Percentiles rank a stretch among this genome's conserved stretches.
phyloP scores from a whole-genome alignment of 37 sponge, comb jelly and placozoan genomes.

The Spongilla lacustris region DNA sequence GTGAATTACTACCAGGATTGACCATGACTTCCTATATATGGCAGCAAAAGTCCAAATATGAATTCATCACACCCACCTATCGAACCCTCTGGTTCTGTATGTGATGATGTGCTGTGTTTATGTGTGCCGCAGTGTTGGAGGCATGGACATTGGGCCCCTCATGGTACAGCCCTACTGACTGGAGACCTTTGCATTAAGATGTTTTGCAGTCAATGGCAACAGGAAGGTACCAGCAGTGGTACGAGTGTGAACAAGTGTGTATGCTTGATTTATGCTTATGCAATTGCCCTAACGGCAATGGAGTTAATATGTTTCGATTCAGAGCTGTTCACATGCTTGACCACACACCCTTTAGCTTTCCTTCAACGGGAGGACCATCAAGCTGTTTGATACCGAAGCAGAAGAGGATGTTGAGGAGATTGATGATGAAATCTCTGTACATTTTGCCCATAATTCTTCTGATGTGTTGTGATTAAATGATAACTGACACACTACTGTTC shows the following conservation, averaged over 20 bases:
- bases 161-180: conserved; percentile 40
- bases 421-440: background rate
- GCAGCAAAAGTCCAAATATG: too few species aligned
- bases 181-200: conserved; percentile 28
- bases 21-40: too few species aligned
- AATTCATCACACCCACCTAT: too few species aligned
- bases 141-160: conserved; percentile 26
- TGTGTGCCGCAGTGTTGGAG: background rate
- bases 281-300: too few species aligned
- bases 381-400: conserved; percentile 74
- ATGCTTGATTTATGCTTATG: background rate
- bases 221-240: conserved; percentile 73
- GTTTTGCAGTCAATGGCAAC: conserved; percentile 39
- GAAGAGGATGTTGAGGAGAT: conserved; percentile 64
- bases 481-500: too few species aligned
- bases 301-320: too few species aligned
- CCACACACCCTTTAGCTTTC: conserved; percentile 35
- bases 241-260: background rate
- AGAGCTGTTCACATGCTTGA: background rate
- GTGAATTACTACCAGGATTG: too few species aligned
- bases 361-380: conserved; percentile 34
- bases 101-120: too few species aligned
- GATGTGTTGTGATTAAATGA: too few species aligned
- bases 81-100: too few species aligned
- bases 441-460: too few species aligned